Evolutionary conservation across 2,888 invertebrate genomes (phyloP).

Genomic region (Pheosia tremula): DNA sequence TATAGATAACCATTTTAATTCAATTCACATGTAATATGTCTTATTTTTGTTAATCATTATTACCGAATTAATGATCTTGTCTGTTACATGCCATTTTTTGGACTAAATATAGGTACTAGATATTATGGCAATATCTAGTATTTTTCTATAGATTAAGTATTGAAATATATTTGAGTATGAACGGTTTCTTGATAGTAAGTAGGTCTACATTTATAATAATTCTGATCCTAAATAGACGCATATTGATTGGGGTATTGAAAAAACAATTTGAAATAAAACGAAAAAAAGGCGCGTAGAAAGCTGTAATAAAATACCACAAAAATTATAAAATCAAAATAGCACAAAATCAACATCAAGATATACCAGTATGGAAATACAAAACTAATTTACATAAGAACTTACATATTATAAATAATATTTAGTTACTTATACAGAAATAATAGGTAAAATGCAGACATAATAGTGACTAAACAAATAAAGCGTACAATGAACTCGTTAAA

Average conservation of each 20-base stretch:
- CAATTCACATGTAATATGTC: too few relatives aligned
- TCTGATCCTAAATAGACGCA: too few relatives aligned
- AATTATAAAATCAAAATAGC: constrained; percentile 37
- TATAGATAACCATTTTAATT: too few relatives aligned
- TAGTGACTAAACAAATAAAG: constrained; percentile 25
- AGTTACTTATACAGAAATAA: constrained; percentile 31
- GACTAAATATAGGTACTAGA: too few relatives aligned
- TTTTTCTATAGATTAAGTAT: too few relatives aligned
- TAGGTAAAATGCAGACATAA: constrained; percentile 32
- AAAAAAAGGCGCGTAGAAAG: constrained; percentile 43
- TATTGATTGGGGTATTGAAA: background rate
- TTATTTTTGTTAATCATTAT: too few relatives aligned
- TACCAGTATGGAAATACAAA: constrained; percentile 27
- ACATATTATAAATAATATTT: constrained; percentile 30
- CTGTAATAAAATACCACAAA: constrained; percentile 53
- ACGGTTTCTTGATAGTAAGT: too few relatives aligned
- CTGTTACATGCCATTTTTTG: too few relatives aligned
- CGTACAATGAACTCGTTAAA: constrained; percentile 33
- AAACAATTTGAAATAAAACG: constrained; percentile 52
- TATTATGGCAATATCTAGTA: too few relatives aligned
- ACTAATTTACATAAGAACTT: constrained; percentile 30
- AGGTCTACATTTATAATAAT: too few relatives aligned
- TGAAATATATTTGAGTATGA: too few relatives aligned
- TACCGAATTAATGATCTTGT: too few relatives aligned
- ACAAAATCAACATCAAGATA: constrained; percentile 34